Conservation (phyloP, 2,888 invertebrate genomes). For the Conomelus anceps region DNA sequence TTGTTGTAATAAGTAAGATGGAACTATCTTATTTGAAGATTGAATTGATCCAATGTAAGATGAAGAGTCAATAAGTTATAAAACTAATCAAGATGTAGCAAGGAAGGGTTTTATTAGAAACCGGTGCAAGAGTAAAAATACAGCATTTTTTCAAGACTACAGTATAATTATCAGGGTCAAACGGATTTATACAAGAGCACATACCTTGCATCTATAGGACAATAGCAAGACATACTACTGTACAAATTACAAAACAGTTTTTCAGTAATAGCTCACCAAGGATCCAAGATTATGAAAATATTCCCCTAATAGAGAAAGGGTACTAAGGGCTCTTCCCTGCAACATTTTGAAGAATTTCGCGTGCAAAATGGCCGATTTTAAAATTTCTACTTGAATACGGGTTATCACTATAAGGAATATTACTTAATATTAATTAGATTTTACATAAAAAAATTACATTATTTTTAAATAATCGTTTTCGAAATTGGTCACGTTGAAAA, state of each 20-base stretch:
- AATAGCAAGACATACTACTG: not conserved
- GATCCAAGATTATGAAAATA: not conserved
- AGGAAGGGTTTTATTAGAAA: too few species aligned
- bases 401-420: not conserved
- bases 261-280: not conserved
- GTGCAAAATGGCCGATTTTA: not conserved
- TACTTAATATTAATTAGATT: too few species aligned
- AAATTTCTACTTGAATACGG: not conserved
- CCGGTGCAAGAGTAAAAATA: not conserved
- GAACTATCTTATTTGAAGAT: too few species aligned
- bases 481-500: too few species aligned
- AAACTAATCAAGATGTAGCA: too few species aligned
- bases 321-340: not conserved
- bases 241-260: not conserved
- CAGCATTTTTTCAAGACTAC: not conserved
- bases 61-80: too few species aligned
- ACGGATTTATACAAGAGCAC: not conserved
- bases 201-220: not conserved
- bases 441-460: too few species aligned
- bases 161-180: not conserved
- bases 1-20: too few species aligned
- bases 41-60: too few species aligned
- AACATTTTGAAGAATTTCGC: not conserved
- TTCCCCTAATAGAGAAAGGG: not conserved
- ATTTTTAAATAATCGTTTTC: too few species aligned